A percentile compares a stretch with the other conserved stretches of the same genome.
Evolutionary conservation across 2,797 vertebrate species (phyloP).

Genomic region (Gorsachius magnificus): DNA sequence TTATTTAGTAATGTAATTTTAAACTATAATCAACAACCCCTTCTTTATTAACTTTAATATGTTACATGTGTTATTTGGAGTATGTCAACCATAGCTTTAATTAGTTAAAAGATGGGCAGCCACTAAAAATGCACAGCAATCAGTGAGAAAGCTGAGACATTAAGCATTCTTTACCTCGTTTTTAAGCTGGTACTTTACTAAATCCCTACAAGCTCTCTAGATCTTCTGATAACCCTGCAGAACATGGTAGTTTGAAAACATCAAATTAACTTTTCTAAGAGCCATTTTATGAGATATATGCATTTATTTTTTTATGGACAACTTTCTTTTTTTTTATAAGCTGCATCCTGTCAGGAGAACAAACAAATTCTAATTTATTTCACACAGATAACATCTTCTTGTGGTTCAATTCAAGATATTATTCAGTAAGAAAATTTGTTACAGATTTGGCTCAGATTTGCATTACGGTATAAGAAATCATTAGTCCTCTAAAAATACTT

Average conservation of each 20-base stretch:
- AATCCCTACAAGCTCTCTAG: slow-evolving; percentile 29
- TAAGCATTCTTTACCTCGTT: slow-evolving; percentile 14
- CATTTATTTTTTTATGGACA: background rate
- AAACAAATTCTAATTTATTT: background rate
- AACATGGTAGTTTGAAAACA: background rate
- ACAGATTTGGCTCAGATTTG: background rate
- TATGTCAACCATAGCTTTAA: background rate
- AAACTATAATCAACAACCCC: background rate
- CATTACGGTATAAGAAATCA: background rate
- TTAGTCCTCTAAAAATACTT: background rate
- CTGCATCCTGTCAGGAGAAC: background rate
- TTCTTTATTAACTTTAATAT: background rate
- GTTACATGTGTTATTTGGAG: background rate
- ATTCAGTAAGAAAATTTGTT: background rate
- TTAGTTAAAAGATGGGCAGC: background rate
- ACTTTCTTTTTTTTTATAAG: background rate
- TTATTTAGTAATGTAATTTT: background rate
- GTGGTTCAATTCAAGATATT: background rate
- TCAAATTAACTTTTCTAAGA: background rate
- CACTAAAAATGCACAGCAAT: slow-evolving; percentile 52
- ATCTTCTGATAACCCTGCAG: background rate
- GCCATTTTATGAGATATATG: background rate
- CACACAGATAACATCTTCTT: background rate
- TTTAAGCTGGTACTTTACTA: slow-evolving; percentile 45
- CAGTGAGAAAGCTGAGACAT: slow-evolving; percentile 35